Base-by-base conservation (phyloP, 2,113 vertebrate genomes). In the Pomatorhinus ruficollis region DNA sequence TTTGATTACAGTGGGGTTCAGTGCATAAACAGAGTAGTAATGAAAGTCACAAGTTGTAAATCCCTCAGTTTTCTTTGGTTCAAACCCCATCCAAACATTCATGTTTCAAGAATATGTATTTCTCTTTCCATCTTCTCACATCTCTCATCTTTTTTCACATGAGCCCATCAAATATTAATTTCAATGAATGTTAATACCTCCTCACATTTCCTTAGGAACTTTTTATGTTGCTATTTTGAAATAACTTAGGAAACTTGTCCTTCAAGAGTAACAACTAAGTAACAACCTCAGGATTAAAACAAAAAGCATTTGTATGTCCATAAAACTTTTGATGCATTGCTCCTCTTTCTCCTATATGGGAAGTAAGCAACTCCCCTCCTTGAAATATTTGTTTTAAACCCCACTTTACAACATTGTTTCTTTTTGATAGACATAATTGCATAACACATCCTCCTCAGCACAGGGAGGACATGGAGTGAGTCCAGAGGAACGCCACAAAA, bases 381-480 rank as follows among this genome's bases (percentile, higher is more conserved):
- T 12, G 7, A 71, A 87, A 71, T 64, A 18, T 87, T 59, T 77
- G 45, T 49, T 94, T 83, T 37, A 60, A 80, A 77, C 16, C 1
- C 1, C 23, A 70, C 39, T 61, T 82, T 42, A 61, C 0, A 7
- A 59, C 25, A 16, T 5, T 45, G 14, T 35, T 76, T 75, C 9
- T 49, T 92, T 83, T 71, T 56, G 16, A 52, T 20, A 82, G 35
- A 35, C 35, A 20, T 24, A 64, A 74, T 7, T 50, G 16, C 15
- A 13, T 24, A 66, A 65, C 3, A 14, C 21, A 39, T 25, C 40
- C 40, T 66, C 27, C 16, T 56, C n/a, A 33, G 8, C 9, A 74
- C 4, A 57, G 2, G 28, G 2, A 39, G 27, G 22, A 52, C 22
- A 33, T 23, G 4, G 25, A 74, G 4, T 0, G 0, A 3, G 25